Conservation (phyloP, 2,113 vertebrate species). For the Pseudonaja textilis region DNA sequence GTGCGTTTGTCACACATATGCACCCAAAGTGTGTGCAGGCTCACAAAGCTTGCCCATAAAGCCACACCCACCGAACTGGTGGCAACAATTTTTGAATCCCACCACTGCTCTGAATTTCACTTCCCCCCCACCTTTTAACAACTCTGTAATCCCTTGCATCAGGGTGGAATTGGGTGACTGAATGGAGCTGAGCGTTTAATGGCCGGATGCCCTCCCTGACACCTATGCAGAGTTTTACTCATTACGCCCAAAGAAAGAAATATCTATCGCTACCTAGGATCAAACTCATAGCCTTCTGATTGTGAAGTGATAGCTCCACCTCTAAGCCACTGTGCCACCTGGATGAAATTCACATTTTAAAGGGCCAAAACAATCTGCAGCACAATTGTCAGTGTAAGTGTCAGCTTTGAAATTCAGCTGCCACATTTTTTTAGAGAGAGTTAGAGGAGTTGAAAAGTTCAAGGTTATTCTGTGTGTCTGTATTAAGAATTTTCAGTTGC, state of each 20-base stretch:
- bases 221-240: not conserved
- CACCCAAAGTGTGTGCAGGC: no score
- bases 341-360: not conserved
- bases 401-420: no score
- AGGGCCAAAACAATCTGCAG: not conserved
- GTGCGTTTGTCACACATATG: no score
- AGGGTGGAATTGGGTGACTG: not conserved
- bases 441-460: no score
- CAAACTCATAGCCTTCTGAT: not conserved
- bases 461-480: no score
- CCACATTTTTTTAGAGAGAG: no score
- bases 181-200: not conserved
- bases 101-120: not conserved
- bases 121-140: not conserved
- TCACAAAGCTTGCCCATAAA: no score
- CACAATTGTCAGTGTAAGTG: not conserved
- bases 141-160: not conserved
- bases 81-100: no score
- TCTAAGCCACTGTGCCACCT: not conserved
- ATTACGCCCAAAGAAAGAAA: not conserved
- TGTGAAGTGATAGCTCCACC: not conserved
- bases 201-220: not conserved
- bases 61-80: no score
- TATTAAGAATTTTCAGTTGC: no score
- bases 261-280: not conserved